Base-by-base conservation (phyloP, 2,888 invertebrate species). In the Orthonevra nobilis region DNA sequence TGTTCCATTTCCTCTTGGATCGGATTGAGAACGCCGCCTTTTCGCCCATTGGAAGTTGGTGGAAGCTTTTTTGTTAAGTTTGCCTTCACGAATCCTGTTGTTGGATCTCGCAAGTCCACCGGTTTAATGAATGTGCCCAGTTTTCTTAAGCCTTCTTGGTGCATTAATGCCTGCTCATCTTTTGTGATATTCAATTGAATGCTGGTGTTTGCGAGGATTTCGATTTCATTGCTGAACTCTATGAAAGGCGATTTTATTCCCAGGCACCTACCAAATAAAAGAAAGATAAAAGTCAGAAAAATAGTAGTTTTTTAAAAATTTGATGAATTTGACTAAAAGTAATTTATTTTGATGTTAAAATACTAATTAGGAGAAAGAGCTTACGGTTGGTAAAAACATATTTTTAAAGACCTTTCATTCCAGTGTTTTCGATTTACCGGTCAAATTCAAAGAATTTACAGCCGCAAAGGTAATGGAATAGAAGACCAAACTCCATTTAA, bases 241-340 rank as follows among this genome's bases (percentile, higher is more conserved):
- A 89, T 88, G 60, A 89, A 89, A 1, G 89, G 89, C 28, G 89
- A 89, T 79, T 86, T 87, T 3, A 88, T 60, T 1, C 89, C 89
- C n/a, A 89, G 83, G 10, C 86, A 87, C 66, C 89, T 89, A 81
- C 1, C 84, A 85, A 14, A 10, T 72, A 36, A 69, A 17, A 36
- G 7, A 61, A 66, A 32, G 52, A 58, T 50, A 46, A 48, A 36
- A 42, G 23, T 23, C 5, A 23, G 23, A 3, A 3, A 23, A 23
- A 23, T 23, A 5, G 23, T n/a, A n/a, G n/a, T n/a, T n/a, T n/a
- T n/a, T n/a, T n/a, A n/a, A n/a, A n/a, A n/a, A n/a, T n/a, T n/a
- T n/a, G n/a, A n/a, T n/a, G n/a, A n/a, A n/a, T n/a, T n/a, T n/a
- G n/a, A n/a, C n/a, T n/a, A n/a, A n/a, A n/a, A n/a, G n/a, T n/a